Evolutionary conservation across 2,113 vertebrate species (phyloP).

Genomic region (Myiozetetes cayanensis): DNA sequence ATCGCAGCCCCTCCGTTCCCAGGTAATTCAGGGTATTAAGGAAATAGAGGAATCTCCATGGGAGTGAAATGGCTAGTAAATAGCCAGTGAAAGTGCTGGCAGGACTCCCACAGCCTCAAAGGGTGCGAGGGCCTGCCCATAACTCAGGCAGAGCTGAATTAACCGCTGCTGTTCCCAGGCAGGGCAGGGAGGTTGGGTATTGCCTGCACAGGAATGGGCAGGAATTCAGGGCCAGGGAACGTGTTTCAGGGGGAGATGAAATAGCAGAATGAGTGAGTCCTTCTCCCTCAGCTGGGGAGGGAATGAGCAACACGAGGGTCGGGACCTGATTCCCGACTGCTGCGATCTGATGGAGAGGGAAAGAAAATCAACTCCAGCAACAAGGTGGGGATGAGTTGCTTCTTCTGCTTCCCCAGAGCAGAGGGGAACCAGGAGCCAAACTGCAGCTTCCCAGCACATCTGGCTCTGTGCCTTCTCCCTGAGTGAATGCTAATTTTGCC

Average conservation of each 20-base stretch:
- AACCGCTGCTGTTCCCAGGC: not conserved
- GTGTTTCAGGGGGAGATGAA: not conserved
- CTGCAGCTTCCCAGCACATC: not conserved
- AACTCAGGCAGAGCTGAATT: not conserved
- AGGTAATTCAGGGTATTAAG: not conserved
- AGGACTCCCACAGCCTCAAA: not conserved
- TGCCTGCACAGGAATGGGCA: not conserved
- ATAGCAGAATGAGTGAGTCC: not conserved
- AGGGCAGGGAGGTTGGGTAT: not conserved
- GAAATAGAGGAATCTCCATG: not conserved
- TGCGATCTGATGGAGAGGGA: fast-evolving
- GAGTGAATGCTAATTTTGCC: not conserved
- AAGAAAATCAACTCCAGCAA: not conserved
- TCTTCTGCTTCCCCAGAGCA: not conserved
- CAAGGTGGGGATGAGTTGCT: not conserved
- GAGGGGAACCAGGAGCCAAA: fast-evolving
- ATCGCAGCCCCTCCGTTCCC: not conserved
- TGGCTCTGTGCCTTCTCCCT: not conserved
- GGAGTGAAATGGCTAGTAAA: not conserved
- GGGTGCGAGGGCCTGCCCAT: fast-evolving
- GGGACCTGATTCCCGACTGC: not conserved
- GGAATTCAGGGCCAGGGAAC: not conserved
- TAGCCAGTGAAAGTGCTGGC: not conserved
- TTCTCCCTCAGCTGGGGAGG: fast-evolving
- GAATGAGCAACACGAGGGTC: not conserved